A percentile compares a stretch with the other conserved stretches of the same genome.
These are phyloP conservation scores for Odontamblyopus rebecca DNA, from an alignment of 2,797 vertebrate genomes.

Conservation along the genomic window DNA sequence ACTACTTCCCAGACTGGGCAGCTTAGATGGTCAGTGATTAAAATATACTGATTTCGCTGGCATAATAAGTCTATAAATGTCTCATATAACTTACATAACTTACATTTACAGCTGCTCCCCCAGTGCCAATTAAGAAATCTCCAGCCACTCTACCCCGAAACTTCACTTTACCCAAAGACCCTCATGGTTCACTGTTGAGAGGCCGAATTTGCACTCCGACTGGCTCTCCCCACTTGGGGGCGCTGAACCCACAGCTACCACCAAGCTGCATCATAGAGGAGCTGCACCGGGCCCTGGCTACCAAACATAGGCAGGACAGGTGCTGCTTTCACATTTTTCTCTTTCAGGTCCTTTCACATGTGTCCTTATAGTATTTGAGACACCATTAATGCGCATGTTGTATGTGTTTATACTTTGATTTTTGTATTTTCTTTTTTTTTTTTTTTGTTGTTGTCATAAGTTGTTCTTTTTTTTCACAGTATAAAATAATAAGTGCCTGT, in stretches of 20 bases:
- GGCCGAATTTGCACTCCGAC: constrained; percentile 86
- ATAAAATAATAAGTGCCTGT: too few relatives aligned
- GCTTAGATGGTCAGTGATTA: constrained; percentile 74
- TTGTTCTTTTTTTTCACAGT: too few relatives aligned
- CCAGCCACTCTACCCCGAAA: constrained; percentile 81
- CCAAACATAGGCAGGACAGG: constrained; percentile 95
- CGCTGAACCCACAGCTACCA: constrained; percentile 86
- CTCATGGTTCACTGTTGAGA: constrained; percentile 72
- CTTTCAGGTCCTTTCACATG: too few relatives aligned
- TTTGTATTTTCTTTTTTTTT: not conserved
- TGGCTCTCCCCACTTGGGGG: constrained; percentile 87
- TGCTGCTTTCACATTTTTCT: constrained; percentile 47
- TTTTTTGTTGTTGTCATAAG: too few relatives aligned
- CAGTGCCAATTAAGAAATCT: constrained; percentile 68
- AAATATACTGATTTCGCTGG: not conserved
- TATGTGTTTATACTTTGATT: not conserved
- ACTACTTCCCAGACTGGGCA: constrained; percentile 77
- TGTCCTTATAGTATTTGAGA: not conserved
- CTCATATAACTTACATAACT: constrained; percentile 8
- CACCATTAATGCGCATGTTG: too few relatives aligned
- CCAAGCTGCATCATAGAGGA: constrained; percentile 97
- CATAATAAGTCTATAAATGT: not conserved
- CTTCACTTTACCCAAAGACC: constrained; percentile 79
- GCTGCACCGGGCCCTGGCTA: constrained; percentile 91
- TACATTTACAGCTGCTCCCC: constrained; percentile 61